Evolutionary conservation across 2,888 invertebrate species (phyloP).

Genomic region (Euplexia lucipara): DNA sequence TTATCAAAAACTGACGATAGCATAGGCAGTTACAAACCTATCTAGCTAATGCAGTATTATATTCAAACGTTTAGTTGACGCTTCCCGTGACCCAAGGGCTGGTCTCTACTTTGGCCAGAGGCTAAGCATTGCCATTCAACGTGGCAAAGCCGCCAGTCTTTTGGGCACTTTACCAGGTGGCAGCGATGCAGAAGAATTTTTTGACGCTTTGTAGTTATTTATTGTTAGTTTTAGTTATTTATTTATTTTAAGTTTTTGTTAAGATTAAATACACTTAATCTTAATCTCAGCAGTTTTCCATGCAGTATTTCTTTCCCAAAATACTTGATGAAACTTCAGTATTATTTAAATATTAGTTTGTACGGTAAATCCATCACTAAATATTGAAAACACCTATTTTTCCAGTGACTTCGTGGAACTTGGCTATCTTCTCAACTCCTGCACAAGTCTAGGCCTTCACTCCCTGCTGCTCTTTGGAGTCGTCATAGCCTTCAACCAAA

Average conservation of each 20-base stretch:
- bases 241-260: too few species aligned
- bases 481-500: constrained; percentile 92
- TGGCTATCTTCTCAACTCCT: constrained; percentile 88
- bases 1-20: neutral
- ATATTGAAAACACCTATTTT: constrained; percentile 43
- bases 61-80: too few species aligned
- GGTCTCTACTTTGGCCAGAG: too few species aligned
- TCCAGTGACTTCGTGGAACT: constrained; percentile 86
- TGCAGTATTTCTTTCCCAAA: neutral
- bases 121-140: too few species aligned
- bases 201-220: too few species aligned
- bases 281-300: too few species aligned
- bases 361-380: neutral
- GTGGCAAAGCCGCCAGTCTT: too few species aligned
- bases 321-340: neutral
- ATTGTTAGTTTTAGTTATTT: too few species aligned
- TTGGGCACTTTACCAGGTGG: too few species aligned
- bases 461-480: constrained; percentile 90
- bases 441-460: constrained; percentile 90
- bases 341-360: neutral
- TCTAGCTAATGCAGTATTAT: neutral
- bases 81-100: too few species aligned
- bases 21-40: neutral
- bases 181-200: too few species aligned
- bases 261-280: too few species aligned